A percentile compares a stretch with the other conserved stretches of the same genome.
phyloP scores from a whole-genome alignment of 2,888 invertebrate species.

The Papilio protenor region DNA sequence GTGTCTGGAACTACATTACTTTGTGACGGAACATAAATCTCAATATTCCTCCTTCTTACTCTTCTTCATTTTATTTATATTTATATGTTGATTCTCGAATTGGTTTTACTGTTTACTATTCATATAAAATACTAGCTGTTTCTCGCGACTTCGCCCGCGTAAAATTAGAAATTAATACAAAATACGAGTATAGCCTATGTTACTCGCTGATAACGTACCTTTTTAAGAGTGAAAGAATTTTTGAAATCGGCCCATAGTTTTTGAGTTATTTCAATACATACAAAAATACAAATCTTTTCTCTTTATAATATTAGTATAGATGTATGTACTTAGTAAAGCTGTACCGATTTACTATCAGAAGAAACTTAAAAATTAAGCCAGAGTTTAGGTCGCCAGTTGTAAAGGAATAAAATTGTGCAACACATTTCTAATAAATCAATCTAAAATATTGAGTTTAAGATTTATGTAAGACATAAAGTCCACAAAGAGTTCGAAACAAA shows the following conservation, averaged over 20 bases:
- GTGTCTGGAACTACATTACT: not conserved
- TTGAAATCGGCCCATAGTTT: no score
- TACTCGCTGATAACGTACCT: no score
- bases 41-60: not conserved
- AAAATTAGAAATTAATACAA: no score
- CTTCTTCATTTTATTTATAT: not conserved
- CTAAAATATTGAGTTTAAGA: constrained; percentile 17
- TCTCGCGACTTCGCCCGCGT: no score
- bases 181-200: no score
- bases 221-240: no score
- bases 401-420: not conserved
- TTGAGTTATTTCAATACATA: no score
- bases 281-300: no score
- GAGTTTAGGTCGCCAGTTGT: not conserved
- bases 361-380: not conserved
- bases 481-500: constrained; percentile 24
- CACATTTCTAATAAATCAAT: constrained; percentile 1
- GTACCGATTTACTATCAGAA: no score
- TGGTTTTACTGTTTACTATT: not conserved
- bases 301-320: no score
- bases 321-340: no score
- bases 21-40: not conserved
- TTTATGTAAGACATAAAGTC: constrained; percentile 23
- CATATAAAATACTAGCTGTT: no score
- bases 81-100: not conserved